Conservation (phyloP, 2,797 vertebrate genomes). For the Varecia variegata region DNA sequence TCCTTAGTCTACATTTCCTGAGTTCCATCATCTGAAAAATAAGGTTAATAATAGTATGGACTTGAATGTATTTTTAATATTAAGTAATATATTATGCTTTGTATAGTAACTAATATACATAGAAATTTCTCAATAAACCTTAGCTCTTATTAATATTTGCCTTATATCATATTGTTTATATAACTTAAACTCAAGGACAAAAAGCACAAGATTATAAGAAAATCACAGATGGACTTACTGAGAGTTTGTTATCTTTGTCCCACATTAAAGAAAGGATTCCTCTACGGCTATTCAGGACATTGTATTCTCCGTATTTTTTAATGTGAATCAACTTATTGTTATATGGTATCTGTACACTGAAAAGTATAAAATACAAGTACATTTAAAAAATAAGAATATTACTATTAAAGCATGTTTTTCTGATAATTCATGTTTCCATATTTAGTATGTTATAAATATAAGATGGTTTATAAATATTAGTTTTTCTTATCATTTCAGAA, state of each 20-base stretch:
- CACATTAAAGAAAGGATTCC: constrained; percentile 86
- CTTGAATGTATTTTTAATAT: not conserved
- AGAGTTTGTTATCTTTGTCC: constrained; percentile 81
- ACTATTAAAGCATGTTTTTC: not conserved
- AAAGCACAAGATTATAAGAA: not conserved
- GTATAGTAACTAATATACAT: not conserved
- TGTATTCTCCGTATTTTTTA: constrained; percentile 86
- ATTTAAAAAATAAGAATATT: not conserved
- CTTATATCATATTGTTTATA: not conserved
- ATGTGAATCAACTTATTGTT: constrained; percentile 88
- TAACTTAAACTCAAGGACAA: not conserved
- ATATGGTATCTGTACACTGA: constrained; percentile 86
- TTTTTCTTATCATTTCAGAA: constrained; percentile 14
- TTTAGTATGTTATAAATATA: not conserved
- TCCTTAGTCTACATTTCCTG: not conserved
- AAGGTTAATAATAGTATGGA: not conserved
- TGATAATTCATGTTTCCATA: not conserved
- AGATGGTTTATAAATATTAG: not conserved
- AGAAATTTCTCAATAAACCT: not conserved
- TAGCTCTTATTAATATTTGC: not conserved
- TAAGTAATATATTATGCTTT: not conserved
- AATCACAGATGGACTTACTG: constrained; percentile 81
- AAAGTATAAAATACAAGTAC: not conserved
- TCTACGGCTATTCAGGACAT: constrained; percentile 84
- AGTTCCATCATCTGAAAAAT: not conserved